Evolutionary conservation across 2,113 vertebrate species (phyloP), one percentile per base, ranked within the genome.

Genomic region (Phalacrocorax carbo): DNA sequence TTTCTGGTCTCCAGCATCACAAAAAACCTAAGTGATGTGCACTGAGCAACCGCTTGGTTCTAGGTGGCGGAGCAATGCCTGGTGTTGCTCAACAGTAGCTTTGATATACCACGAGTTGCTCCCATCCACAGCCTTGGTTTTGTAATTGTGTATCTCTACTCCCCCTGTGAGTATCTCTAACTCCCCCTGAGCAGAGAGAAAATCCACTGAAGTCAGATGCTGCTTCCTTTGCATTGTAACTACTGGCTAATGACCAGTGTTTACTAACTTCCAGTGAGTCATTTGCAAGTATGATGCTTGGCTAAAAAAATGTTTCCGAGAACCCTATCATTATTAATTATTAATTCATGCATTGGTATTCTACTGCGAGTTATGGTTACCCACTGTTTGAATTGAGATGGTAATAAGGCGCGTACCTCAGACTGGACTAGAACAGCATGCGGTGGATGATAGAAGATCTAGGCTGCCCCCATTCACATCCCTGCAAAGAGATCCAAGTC

Each of bases 111-210:
- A 17, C 69, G 80, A 90, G 94, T 93, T 51, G 96, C 85, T 83
- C 83, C 86, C 61, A 64, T 16, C 58, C 60, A 14, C 69, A 60
- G 90, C 87, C 46, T 70, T 34, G 87, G 81, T 76, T 87, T 95
- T 96, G 95, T 94, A 69, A 93, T 66, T 81, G 82, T 90, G 82
- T 92, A 38, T 38, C 38, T 38, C 38, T 38, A 11, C 38, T 38
- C 38, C 38, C 92, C 92, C 97, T 65, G 60, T 22, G 94, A 94
- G 61, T 51, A 40, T 93, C 82, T 96, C 94, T 87, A 91, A 91
- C 94, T 96, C 95, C 96, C 93, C 78, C n/a, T 44, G 94, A 94
- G 97, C 17, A 87, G 90, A 49, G 75, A 51, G 94, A 92, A 77
- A 95, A 75, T 93, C 82, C 71, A 13, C 69, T 55, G 32, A 65